Base-by-base conservation (phyloP, 2,888 invertebrate species). In the Cyclophora punctaria region DNA sequence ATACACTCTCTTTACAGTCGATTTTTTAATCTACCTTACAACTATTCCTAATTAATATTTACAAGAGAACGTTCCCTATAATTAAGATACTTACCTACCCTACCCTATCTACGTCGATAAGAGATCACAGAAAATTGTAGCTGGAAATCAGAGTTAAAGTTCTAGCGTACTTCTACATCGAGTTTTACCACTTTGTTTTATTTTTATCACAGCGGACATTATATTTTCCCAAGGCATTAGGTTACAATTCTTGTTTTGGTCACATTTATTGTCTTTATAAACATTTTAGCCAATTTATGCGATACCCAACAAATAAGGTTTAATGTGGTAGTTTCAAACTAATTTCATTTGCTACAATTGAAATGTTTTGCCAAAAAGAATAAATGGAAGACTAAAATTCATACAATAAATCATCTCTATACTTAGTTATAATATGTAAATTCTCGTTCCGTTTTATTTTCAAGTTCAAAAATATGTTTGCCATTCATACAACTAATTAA, bases 101-200 rank as follows among this genome's bases (percentile, higher is more conserved):
- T 81, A 83, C 73, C 79, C 78, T 78, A 81, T 73, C 81, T 86
- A 86, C 75, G 83, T 81, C 80, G 83, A 84, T 87, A 83, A 89
- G 89, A 89, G 89, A 89, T 89, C 89, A 89, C 89, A 89, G 89
- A 89, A 88, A 89, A 89, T 88, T 87, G 89, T 89, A 89, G 89
- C 89, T 88, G 88, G 87, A 88, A 89, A 88, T 86, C 81, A 78
- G 82, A 83, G 83, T 86, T 80, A 80, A 80, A 78, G 75, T 74
- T 77, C 83, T 85, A 84, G 78, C 80, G 75, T 80, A 78, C 71
- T 76, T 77, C 80, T 59, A 52, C 76, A 66, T 59, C 4, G 5
- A 74, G 72, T 71, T 83, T 81, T 86, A 86, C 87, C 87, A 87
- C 86, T 81, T 83, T 73, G 73, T 66, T 70, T 76, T 7, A 34